Evolutionary conservation across 2,888 invertebrate genomes (phyloP), one percentile per base, ranked within the genome.

Genomic region (Anthophora plumipes): DNA sequence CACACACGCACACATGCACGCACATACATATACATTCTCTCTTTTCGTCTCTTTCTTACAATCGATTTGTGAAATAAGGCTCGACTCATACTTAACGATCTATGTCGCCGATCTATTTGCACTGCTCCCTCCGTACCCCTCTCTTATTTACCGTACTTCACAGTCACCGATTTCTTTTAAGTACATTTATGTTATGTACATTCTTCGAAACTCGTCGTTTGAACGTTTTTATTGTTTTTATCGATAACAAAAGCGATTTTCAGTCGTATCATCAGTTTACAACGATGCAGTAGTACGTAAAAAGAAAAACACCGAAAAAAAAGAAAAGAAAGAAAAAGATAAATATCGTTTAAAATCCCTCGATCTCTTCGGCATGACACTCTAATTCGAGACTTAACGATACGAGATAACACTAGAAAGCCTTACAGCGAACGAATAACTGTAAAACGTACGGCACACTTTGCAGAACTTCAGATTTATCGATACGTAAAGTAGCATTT

Each of bases 181-280:
- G 48, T 71, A 71, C 66, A 55, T 61, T n/a, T 4, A 31, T 17
- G 7, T 39, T 67, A 60, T 50, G 48, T 46, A 79, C 71, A 71
- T 1, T 8, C n/a, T n/a, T 39, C 11, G 14, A 39, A 31, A 39
- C 43, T 61, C 17, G 41, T 41, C 39, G 41, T 39, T 67, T 14
- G 39, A 68, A 68, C 9, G 31, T 63, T 31, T 31, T 31, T 31
- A 1, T 31, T 31, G 1, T 31, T 31, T 31, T 31, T 31, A 61
- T 46, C 46, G 46, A 22, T 60, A 41, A 52, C 50, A 11, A 66
- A 41, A 41, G 22, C 25, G 43, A 12, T 52, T 8, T 39, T 25
- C 39, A n/a, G 7, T 39, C 39, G 8, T 22, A 4, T 22, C 22
- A 43, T 14, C 25, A 43, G 14, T 43, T 17, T 6, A 61, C 22